Base-by-base conservation (phyloP, 2,888 invertebrate species). In the Zaprionus lineosus region DNA sequence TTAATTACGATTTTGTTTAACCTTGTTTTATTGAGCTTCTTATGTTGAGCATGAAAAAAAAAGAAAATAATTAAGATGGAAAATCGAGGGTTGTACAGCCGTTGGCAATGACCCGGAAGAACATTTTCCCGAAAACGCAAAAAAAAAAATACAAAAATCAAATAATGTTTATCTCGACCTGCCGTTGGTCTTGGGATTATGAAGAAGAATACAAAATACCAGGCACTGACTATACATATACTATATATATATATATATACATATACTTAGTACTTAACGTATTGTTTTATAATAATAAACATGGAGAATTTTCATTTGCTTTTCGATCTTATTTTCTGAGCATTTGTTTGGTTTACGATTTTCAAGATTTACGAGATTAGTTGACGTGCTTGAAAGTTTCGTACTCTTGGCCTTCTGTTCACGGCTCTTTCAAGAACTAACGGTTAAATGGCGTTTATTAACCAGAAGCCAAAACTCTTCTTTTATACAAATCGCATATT, bases 321-420 rank as follows among this genome's bases (percentile, higher is more conserved):
- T 48, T 55, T 55, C 55, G 39, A 64, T 55, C 14, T 52, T 18
- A 26, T 19, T 50, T 39, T 39, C 12, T 52, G 24, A 24, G 51
- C 48, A 52, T 58, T 76, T 77, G 82, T 84, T 78, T 77, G 71
- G 37, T 63, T 81, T 81, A 61, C 50, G 82, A 84, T 78, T 61
- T 81, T 70, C 52, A 58, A 82, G 78, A 84, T 84, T 82, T 77
- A 84, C 70, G 72, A 68, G 41, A 48, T 61, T 28, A 48, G 47
- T 55, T 72, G 61, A 48, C 47, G 55, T 72, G 47, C 41, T 55
- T 58, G n/a, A 36, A 61, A 28, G 50, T 36, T 44, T 55, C 41
- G 18, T 50, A 3, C 12, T 64, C 34, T 28, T 53, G 51, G 53
- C 58, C 74, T 56, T 69, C 41, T 48, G 36, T 34, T 15, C 14